Percentiles rank a stretch among this genome's conserved stretches.
These are phyloP conservation scores for Chiloscyllium plagiosum DNA, from an alignment of 2,113 vertebrate species.

Conservation along the genomic window DNA sequence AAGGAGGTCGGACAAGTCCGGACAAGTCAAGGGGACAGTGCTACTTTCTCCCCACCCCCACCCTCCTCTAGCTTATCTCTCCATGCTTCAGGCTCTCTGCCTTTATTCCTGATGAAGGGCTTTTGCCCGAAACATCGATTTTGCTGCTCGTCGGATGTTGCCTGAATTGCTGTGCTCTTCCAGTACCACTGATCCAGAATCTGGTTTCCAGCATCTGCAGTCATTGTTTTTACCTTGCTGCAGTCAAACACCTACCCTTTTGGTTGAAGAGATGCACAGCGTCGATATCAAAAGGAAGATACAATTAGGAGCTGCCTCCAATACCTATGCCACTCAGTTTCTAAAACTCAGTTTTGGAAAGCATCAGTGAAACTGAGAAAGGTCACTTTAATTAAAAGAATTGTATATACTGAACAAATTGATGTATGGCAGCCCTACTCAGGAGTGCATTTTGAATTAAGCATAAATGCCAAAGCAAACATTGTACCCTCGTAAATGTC, in stretches of 20 bases:
- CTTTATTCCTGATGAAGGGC: no score
- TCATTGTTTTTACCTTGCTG: no score
- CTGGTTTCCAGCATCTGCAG: no score
- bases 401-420: constrained; percentile 28
- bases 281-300: neutral
- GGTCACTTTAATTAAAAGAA: constrained; percentile 15
- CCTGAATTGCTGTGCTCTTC: no score
- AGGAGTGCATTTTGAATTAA: constrained; percentile 24
- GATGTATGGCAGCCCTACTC: neutral
- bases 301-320: neutral
- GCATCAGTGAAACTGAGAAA: neutral
- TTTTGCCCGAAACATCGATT: no score
- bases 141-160: no score
- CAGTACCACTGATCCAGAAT: no score
- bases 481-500: neutral
- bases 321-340: neutral
- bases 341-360: neutral
- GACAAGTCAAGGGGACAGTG: no score
- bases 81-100: no score
- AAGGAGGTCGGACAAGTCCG: no score
- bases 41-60: no score
- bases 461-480: constrained; percentile 27
- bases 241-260: neutral
- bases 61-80: no score
- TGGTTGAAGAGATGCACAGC: neutral